phyloP scores from a whole-genome alignment of 2,113 vertebrate species.

The Thamnophis sirtalis region DNA sequence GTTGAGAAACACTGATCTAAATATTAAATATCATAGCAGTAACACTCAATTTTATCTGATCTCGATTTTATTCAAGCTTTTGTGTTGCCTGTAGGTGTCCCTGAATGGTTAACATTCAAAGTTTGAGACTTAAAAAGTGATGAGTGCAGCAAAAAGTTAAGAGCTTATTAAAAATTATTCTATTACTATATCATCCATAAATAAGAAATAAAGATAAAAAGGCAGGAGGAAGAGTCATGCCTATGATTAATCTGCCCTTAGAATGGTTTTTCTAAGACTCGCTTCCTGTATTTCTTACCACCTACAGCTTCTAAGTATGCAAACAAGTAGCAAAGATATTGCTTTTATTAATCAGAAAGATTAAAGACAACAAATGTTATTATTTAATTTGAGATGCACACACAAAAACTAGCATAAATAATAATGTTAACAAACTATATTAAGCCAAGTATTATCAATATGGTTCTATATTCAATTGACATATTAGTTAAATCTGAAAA shows the following conservation, averaged over 20 bases:
- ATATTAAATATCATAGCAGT: not conserved
- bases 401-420: slow-evolving; percentile 27
- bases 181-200: slow-evolving; percentile 41
- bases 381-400: not conserved
- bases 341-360: slow-evolving; percentile 32
- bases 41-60: not conserved
- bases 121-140: slow-evolving; percentile 33
- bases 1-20: not conserved
- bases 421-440: slow-evolving; percentile 3
- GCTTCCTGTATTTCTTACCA: slow-evolving; percentile 25
- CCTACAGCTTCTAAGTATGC: not conserved
- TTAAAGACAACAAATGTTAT: not conserved
- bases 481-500: not conserved
- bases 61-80: not conserved
- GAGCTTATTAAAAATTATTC: slow-evolving; percentile 60
- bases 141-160: slow-evolving; percentile 16
- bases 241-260: slow-evolving; percentile 52
- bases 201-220: slow-evolving; percentile 57
- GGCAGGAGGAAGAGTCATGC: slow-evolving; percentile 17
- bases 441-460: slow-evolving; percentile 17
- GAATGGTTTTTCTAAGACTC: slow-evolving; percentile 35
- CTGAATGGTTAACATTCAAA: slow-evolving; percentile 45
- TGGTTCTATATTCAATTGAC: not conserved
- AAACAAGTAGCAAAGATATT: slow-evolving; percentile 31
- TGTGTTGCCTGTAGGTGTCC: slow-evolving; percentile 22